Evolutionary conservation across 2,888 invertebrate species (phyloP), one percentile per base, ranked within the genome.

Genomic region (Acleris cristana): DNA sequence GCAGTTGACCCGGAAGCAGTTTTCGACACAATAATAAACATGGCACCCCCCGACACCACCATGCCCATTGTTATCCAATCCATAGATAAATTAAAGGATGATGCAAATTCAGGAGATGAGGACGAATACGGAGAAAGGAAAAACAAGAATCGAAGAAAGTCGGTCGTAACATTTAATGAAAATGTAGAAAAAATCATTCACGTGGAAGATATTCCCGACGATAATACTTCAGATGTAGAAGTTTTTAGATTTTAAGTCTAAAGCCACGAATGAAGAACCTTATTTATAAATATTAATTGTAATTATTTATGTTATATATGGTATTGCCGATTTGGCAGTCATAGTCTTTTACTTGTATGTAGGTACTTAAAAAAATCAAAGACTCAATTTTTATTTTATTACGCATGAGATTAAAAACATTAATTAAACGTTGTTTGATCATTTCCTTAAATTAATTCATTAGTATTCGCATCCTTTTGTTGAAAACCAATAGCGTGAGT

Each of bases 131-230:
- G 92, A 2, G 92, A 92, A 81, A 72, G 64, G 12, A 78, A 72
- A n/a, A 79, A 73, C 61, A 79, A 69, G 69, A 68, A 79, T 2
- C 83, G 82, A 73, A 85, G 86, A 73, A 94, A 94, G 78, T 92
- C 93, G 3, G 89, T 92, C 1, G 94, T 94, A 8, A 94, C 92
- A 1, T 94, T 94, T 72, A 94, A 94, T 77, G 93, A 94, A 77
- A 90, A 93, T 45, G 94, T 94, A 40, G 93, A 94, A 77, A 92
- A 88, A 71, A 90, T 92, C 52, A 89, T 92, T 64, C 90, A 93
- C 70, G 87, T 94, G 14, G 92, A 93, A 76, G 90, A 93, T 68
- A 82, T 79, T 59, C 78, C 81, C 16, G 84, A 76, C 44, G 76
- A 84, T 26, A 60, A 70, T 44, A 73, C 75, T n/a, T 70, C 79